A percentile compares a stretch with the other conserved stretches of the same genome.
Evolutionary conservation across 1,140 invertebrate species (phyloP).

Genomic region (Drosophila gunungcola): DNA sequence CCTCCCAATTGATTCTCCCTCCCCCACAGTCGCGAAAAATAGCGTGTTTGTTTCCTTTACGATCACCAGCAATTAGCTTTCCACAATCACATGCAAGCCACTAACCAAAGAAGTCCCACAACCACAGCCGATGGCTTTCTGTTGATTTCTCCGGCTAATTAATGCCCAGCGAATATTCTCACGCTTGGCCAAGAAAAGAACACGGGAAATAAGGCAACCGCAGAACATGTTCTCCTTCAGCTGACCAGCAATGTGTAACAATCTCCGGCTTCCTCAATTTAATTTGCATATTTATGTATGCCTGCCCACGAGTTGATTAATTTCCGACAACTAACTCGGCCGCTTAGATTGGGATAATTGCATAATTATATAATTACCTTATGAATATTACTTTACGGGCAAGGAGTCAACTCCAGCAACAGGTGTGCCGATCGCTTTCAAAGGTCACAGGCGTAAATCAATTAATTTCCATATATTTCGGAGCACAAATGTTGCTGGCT

Average conservation of each 20-base stretch:
- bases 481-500: slow-evolving; percentile 4
- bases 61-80: slow-evolving; percentile 70
- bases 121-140: slow-evolving; percentile 58
- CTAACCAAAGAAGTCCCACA: slow-evolving; percentile 15
- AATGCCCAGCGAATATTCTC: slow-evolving; percentile 80
- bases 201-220: not conserved
- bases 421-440: slow-evolving; percentile 29
- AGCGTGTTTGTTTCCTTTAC: slow-evolving; percentile 59
- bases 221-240: slow-evolving; percentile 55
- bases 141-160: slow-evolving; percentile 71
- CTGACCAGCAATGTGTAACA: slow-evolving; percentile 60
- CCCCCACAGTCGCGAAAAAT: slow-evolving; percentile 36
- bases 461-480: slow-evolving; percentile 13
- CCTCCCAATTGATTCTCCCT: slow-evolving; percentile 20
- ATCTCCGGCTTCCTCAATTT: slow-evolving; percentile 66
- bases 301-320: slow-evolving; percentile 59
- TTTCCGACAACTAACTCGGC: slow-evolving; percentile 25
- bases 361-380: slow-evolving; percentile 61
- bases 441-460: slow-evolving; percentile 33
- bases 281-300: slow-evolving; percentile 71
- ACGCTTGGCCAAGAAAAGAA: slow-evolving; percentile 51
- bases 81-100: slow-evolving; percentile 45
- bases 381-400: not conserved
- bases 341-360: slow-evolving; percentile 39
- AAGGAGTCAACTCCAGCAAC: slow-evolving; percentile 12